These are phyloP conservation scores for Lysiphlebus fabarum DNA, from an alignment of 1,140 invertebrate genomes.

Conservation along the genomic window DNA sequence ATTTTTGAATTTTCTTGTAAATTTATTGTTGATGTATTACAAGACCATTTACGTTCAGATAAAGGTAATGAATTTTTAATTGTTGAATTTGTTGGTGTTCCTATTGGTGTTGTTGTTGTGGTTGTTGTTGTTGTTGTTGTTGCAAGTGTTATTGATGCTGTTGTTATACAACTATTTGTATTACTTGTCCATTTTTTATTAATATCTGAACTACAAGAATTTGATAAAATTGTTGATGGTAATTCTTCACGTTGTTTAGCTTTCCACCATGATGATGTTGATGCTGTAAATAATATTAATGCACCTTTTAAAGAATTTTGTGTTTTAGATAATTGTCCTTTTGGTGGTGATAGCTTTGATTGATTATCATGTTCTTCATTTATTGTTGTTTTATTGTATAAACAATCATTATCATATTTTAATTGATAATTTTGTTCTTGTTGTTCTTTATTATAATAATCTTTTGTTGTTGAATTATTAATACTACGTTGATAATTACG, in stretches of 20 bases:
- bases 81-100: slow-evolving; percentile 5
- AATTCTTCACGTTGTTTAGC: slow-evolving; percentile 47
- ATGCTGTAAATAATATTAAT: slow-evolving; percentile 47
- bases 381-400: slow-evolving; percentile 11
- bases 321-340: slow-evolving; percentile 30
- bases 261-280: slow-evolving; percentile 53
- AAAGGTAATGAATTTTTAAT: slow-evolving; percentile 23
- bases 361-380: slow-evolving; percentile 32
- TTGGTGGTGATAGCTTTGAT: neutral
- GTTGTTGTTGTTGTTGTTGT: slow-evolving; percentile 36
- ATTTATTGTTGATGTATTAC: slow-evolving; percentile 27
- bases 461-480: slow-evolving; percentile 40
- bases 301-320: slow-evolving; percentile 46
- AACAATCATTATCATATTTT: slow-evolving; percentile 21
- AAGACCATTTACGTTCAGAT: slow-evolving; percentile 45
- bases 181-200: slow-evolving; percentile 32
- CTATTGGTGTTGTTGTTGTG: slow-evolving; percentile 24
- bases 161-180: slow-evolving; percentile 3
- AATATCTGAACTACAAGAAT: slow-evolving; percentile 22
- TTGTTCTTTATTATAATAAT: slow-evolving; percentile 16
- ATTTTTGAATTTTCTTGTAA: slow-evolving; percentile 42
- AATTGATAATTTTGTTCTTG: slow-evolving; percentile 32
- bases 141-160: too few species aligned
- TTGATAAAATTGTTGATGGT: slow-evolving; percentile 20
- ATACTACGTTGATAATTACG: slow-evolving; percentile 51